A percentile compares a stretch with the other conserved stretches of the same genome.
Evolutionary conservation across 2,888 invertebrate species (phyloP).

Genomic region (Hirudinaria manillensis): DNA sequence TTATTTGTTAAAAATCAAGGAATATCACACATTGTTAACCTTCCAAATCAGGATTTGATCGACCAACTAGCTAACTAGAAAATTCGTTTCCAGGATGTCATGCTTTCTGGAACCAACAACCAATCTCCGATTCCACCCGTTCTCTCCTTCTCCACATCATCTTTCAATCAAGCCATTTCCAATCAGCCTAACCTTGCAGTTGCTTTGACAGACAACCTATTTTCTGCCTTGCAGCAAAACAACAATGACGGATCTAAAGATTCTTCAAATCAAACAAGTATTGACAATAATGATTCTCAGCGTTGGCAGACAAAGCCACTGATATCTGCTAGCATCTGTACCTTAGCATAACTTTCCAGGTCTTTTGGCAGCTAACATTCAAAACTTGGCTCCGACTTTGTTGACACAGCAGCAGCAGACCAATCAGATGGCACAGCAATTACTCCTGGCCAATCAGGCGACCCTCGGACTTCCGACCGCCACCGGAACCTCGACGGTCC

Average conservation of each 20-base stretch:
- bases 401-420: constrained; percentile 17
- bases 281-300: background rate
- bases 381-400: constrained; percentile 14
- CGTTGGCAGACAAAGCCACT: background rate
- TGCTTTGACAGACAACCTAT: constrained; percentile 13
- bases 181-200: constrained; percentile 18
- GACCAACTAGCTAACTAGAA: background rate
- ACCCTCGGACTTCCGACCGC: constrained; percentile 1
- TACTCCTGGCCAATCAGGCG: constrained; percentile 18
- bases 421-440: constrained; percentile 21
- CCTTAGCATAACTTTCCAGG: background rate
- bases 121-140: constrained; percentile 52
- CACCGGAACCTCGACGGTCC: constrained; percentile 41
- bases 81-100: constrained; percentile 48
- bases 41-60: background rate
- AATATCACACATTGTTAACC: too few species aligned
- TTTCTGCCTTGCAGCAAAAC: constrained; percentile 16
- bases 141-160: constrained; percentile 45
- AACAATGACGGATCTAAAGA: background rate
- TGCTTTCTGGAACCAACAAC: constrained; percentile 52
- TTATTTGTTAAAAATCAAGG: background rate
- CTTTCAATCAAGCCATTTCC: background rate
- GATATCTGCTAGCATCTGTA: background rate
- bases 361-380: constrained; percentile 9
- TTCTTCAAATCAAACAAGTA: background rate